Base-by-base conservation (phyloP, 1,140 invertebrate species). In the Calliopsis andreniformis region DNA sequence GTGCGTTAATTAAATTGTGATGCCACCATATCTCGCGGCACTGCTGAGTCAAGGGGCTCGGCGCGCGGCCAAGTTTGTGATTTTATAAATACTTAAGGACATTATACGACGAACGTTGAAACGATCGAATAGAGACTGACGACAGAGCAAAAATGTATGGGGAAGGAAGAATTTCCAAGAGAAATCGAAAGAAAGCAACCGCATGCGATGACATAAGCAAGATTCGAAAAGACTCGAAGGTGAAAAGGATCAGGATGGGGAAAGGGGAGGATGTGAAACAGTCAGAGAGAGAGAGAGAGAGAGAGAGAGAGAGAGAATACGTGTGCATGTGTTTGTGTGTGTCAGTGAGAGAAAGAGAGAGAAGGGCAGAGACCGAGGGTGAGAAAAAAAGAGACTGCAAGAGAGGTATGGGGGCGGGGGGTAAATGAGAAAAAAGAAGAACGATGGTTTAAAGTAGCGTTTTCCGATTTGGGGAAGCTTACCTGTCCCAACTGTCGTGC, bases 1-100 rank as follows among this genome's bases (percentile, higher is more conserved):
- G 90, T 90, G 89, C 90, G 91, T 92, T 89, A 90, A 92, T 92
- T 92, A 89, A 88, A 92, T 92, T 92, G 91, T 92, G 91, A 92
- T 92, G 91, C 89, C 91, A 92, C 89, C 91, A 92, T 92, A 92
- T 92, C 91, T 92, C 90, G 90, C 90, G 89, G 88, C 89, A 90
- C 85, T 87, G 91, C 90, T 90, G 91, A 91, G 90, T 91, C 89
- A 90, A 83, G 88, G 85, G 89, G 87, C 91, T 92, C 90, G 89
- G 91, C 89, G 84, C 84, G 88, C 87, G 86, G 89, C 91, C 89
- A 92, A 92, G 89, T 92, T 91, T 92, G 91, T 92, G 91, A 92
- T 92, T 92, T 92, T 92, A 91, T 92, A 91, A 87, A 89, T 91
- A 90, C 86, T 89, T 91, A 89, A 91, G 87, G 84, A 91, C 86